Evolutionary conservation across 2,113 vertebrate genomes (phyloP).

Genomic region (Narcine bancroftii): DNA sequence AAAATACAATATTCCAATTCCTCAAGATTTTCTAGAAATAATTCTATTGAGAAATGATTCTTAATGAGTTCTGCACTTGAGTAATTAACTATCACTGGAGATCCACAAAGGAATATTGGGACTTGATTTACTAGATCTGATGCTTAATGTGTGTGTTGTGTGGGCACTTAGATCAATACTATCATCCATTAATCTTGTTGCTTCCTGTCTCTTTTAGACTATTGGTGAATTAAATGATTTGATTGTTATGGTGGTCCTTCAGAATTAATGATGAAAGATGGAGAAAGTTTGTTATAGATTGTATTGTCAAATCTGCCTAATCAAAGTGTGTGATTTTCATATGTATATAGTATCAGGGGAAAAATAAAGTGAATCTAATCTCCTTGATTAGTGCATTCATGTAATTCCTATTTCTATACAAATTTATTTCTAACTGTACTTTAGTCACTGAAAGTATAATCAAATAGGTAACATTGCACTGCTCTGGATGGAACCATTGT

Average conservation of each 20-base stretch:
- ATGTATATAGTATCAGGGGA: not conserved
- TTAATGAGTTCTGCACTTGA: not conserved
- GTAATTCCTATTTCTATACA: not conserved
- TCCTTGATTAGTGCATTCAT: not conserved
- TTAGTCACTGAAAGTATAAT: not conserved
- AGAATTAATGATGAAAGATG: not conserved
- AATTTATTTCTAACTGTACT: not conserved
- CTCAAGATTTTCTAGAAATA: not conserved
- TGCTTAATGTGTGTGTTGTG: not conserved
- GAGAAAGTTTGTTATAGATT: slow-evolving; percentile 10
- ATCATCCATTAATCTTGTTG: not conserved
- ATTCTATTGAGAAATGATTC: not conserved
- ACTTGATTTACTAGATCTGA: not conserved
- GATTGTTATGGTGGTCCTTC: not conserved
- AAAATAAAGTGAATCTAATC: not conserved
- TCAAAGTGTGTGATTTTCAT: not conserved
- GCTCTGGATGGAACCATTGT: not conserved
- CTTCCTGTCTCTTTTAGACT: not conserved
- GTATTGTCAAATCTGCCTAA: slow-evolving; percentile 7
- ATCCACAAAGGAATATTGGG: not conserved
- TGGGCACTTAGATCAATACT: not conserved
- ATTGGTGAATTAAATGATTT: not conserved
- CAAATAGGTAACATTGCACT: not conserved
- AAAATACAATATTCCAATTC: not conserved
- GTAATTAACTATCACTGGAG: not conserved